Conservation (phyloP, 1,140 invertebrate genomes). For the Spodoptera litura region DNA sequence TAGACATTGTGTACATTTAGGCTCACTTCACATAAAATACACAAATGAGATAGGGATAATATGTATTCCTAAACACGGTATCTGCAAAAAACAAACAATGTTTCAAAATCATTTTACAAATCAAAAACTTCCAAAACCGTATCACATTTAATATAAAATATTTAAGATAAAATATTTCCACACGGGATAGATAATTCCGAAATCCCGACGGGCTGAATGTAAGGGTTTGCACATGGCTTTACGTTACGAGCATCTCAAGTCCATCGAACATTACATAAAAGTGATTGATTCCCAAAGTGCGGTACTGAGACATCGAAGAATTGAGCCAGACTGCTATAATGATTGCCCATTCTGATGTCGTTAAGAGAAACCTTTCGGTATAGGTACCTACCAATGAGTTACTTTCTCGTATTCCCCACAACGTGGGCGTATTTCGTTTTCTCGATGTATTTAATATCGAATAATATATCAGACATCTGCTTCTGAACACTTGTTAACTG, state of each 20-base stretch:
- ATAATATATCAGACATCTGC: slow-evolving; percentile 23
- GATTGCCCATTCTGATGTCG: slow-evolving; percentile 37
- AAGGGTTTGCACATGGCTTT: slow-evolving; percentile 3
- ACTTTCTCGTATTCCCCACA: background rate
- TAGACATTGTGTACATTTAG: too few species aligned
- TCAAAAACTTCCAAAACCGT: too few species aligned
- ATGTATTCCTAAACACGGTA: too few species aligned
- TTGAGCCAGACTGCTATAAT: slow-evolving; percentile 33
- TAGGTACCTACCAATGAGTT: background rate
- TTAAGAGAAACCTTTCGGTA: slow-evolving; percentile 39
- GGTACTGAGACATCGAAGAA: slow-evolving; percentile 32
- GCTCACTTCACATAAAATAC: too few species aligned
- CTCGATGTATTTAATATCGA: slow-evolving; percentile 4
- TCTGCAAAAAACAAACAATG: too few species aligned
- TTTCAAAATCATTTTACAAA: too few species aligned
- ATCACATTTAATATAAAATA: background rate
- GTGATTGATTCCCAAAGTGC: slow-evolving; percentile 32
- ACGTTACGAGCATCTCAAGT: slow-evolving; percentile 19
- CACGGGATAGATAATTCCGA: background rate
- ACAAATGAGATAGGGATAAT: too few species aligned
- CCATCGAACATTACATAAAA: slow-evolving; percentile 39
- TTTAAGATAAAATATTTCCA: background rate
- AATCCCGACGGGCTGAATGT: background rate
- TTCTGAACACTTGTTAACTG: slow-evolving; percentile 14
- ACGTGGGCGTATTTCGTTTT: slow-evolving; percentile 7